These are phyloP conservation scores for Latrodectus geometricus DNA, from an alignment of 1,140 invertebrate species.

Conservation along the genomic window DNA sequence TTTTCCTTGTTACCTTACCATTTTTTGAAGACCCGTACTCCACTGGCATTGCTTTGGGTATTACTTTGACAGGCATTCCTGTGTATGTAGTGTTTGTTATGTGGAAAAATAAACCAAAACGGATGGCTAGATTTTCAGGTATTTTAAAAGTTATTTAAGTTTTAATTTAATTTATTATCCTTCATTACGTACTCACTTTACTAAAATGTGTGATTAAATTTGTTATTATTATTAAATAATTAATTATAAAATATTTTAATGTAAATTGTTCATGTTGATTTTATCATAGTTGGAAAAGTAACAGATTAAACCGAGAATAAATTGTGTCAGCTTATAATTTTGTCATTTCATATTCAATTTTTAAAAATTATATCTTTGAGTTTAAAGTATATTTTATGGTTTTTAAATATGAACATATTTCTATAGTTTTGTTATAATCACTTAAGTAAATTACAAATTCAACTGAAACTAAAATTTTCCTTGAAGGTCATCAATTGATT, in stretches of 20 bases:
- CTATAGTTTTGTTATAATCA: no score
- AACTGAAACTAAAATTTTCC: no score
- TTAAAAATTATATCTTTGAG: no score
- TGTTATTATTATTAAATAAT: no score
- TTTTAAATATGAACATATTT: no score
- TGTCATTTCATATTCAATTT: no score
- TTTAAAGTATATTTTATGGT: no score
- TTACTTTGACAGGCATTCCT: constrained; percentile 89
- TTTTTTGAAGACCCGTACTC: constrained; percentile 82
- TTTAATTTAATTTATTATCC: background rate
- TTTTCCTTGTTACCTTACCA: constrained; percentile 84
- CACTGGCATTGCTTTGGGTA: constrained; percentile 85
- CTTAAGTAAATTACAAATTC: no score
- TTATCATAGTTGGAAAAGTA: background rate
- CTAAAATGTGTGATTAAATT: background rate
- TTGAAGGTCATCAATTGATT: no score
- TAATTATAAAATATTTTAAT: background rate
- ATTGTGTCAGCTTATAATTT: no score
- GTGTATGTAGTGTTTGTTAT: constrained; percentile 84
- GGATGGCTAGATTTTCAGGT: constrained; percentile 20
- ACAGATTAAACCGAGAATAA: background rate
- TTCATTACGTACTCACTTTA: background rate
- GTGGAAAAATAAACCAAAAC: constrained; percentile 80
- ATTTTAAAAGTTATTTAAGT: background rate
- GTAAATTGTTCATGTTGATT: background rate